phyloP scores from a whole-genome alignment of 2,888 invertebrate species.

The Megalurothrips usitatus region DNA sequence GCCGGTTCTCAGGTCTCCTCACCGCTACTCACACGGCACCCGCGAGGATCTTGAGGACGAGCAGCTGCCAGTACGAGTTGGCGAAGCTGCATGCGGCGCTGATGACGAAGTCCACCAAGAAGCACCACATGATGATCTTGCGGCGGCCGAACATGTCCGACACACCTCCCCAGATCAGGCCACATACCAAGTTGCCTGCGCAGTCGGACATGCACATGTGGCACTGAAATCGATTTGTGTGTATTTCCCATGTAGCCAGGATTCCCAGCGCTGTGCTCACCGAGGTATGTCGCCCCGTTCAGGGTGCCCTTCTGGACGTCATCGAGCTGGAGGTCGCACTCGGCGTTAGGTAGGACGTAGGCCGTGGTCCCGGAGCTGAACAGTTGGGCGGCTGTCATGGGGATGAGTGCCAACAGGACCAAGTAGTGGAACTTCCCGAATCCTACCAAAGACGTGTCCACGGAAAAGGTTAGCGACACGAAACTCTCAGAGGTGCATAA shows the following conservation, averaged over 20 bases:
- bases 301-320: conserved; percentile 66
- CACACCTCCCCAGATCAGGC: conserved; percentile 51
- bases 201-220: background rate
- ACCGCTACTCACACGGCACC: conserved; percentile 44
- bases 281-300: conserved; percentile 42
- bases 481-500: background rate
- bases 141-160: conserved; percentile 45
- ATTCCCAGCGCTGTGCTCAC: background rate
- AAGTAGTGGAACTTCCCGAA: conserved; percentile 66
- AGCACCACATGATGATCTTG: conserved; percentile 44
- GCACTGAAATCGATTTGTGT: background rate
- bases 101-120: conserved; percentile 42
- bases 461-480: background rate
- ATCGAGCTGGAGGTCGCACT: conserved; percentile 66
- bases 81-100: conserved; percentile 43
- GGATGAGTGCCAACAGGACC: conserved; percentile 50
- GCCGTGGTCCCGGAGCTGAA: conserved; percentile 69
- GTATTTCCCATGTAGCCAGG: too few relatives aligned
- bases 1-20: background rate
- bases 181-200: conserved; percentile 52
- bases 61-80: conserved; percentile 44
- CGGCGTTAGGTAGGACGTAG: conserved; percentile 68
- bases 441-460: conserved; percentile 42
- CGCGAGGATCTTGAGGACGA: conserved; percentile 44
- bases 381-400: conserved; percentile 54